phyloP scores from a whole-genome alignment of 2,797 vertebrate species.

The Sebastes itinus region DNA sequence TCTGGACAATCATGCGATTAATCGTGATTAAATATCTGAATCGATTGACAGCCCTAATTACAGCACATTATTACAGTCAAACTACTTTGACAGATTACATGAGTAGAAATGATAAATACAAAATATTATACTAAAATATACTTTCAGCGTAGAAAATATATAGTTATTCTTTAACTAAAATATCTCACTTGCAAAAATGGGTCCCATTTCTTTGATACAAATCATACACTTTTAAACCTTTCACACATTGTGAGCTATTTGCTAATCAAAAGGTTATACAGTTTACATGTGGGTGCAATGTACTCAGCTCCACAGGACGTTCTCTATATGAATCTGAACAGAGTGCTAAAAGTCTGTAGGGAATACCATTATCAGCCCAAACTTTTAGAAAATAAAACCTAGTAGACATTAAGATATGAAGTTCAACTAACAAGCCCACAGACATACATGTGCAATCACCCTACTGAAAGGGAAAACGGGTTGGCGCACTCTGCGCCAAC shows the following conservation, averaged over 20 bases:
- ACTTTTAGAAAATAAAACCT: neutral
- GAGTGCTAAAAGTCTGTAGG: neutral
- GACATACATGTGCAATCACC: neutral
- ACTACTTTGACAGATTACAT: neutral
- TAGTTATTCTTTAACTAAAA: neutral
- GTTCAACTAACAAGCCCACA: neutral
- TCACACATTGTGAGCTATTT: constrained; percentile 1
- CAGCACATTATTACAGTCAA: neutral
- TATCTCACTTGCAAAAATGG: neutral
- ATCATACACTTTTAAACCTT: neutral
- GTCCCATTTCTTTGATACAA: neutral
- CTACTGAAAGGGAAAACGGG: neutral
- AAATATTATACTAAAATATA: neutral
- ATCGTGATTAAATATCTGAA: too few species aligned
- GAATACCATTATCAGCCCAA: neutral
- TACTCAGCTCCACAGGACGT: neutral
- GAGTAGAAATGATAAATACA: neutral
- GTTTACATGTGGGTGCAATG: neutral
- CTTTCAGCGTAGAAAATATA: neutral
- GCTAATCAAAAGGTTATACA: neutral
- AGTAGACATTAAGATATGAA: neutral
- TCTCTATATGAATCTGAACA: neutral
- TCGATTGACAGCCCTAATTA: neutral
- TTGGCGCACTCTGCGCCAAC: too few species aligned
- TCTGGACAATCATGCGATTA: too few species aligned